A percentile compares a stretch with the other conserved stretches of the same genome.
Conservation (phyloP, 1,140 invertebrate genomes). For the Ips typographus region DNA sequence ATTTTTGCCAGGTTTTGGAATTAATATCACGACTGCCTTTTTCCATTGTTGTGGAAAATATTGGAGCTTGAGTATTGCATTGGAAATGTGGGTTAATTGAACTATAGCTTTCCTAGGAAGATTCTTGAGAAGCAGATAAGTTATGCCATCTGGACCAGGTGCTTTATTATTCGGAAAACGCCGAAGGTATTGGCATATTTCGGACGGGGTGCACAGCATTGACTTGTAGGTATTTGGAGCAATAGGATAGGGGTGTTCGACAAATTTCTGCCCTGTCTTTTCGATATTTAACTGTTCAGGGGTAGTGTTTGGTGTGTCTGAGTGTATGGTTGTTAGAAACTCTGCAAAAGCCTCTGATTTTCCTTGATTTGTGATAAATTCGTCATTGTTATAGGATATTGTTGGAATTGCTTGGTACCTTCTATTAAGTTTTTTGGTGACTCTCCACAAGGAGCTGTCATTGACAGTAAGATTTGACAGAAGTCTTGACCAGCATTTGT, state of each 20-base stretch:
- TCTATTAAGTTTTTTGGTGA: not conserved
- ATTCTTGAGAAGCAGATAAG: no score
- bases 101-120: slow-evolving; percentile 10
- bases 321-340: not conserved
- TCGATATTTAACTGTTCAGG: no score
- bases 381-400: not conserved
- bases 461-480: not conserved
- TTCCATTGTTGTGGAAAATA: slow-evolving; percentile 47
- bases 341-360: slow-evolving; percentile 5
- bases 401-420: slow-evolving; percentile 2
- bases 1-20: slow-evolving; percentile 48
- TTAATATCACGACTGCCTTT: slow-evolving; percentile 42
- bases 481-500: not conserved
- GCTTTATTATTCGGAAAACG: slow-evolving; percentile 38
- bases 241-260: no score
- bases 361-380: not conserved
- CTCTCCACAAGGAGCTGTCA: slow-evolving; percentile 7
- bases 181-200: no score
- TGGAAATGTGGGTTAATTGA: slow-evolving; percentile 40
- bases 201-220: no score
- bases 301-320: no score
- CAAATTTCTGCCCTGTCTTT: no score
- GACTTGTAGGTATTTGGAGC: no score
- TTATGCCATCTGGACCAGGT: slow-evolving; percentile 30
- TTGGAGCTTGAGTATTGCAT: slow-evolving; percentile 37